Evolutionary conservation across 2,888 invertebrate genomes (phyloP).

Genomic region (Salpingus planirostris): DNA sequence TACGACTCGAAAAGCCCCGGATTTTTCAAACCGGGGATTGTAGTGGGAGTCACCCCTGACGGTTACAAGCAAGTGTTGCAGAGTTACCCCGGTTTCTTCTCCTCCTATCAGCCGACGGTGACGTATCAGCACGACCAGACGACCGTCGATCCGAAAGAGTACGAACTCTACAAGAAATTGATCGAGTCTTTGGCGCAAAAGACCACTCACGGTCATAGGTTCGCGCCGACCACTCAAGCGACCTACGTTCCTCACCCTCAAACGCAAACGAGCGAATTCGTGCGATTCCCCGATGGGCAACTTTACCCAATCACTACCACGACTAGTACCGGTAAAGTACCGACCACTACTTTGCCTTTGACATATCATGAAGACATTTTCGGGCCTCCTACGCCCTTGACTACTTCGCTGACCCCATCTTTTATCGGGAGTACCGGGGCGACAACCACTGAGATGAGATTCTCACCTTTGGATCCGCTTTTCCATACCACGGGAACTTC

Average conservation of each 20-base stretch:
- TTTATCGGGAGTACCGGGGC: too few species aligned
- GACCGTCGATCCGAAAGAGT: slow-evolving; percentile 24
- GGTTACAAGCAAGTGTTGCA: slow-evolving; percentile 28
- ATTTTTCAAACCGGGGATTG: slow-evolving; percentile 8
- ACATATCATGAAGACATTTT: too few species aligned
- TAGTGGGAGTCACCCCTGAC: slow-evolving; percentile 21
- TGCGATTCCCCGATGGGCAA: not conserved
- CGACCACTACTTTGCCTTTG: not conserved
- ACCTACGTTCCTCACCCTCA: not conserved
- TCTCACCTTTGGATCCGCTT: too few species aligned
- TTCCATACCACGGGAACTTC: not conserved
- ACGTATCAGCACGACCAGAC: slow-evolving; percentile 12
- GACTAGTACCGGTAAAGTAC: not conserved
- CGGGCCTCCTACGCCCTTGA: not conserved
- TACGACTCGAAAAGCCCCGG: slow-evolving; percentile 8
- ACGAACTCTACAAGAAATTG: slow-evolving; percentile 29
- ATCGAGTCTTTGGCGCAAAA: slow-evolving; percentile 25
- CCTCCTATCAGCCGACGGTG: slow-evolving; percentile 13
- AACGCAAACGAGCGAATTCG: slow-evolving; percentile 1
- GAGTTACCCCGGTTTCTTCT: slow-evolving; percentile 23
- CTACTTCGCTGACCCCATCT: not conserved
- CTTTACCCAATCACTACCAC: too few species aligned
- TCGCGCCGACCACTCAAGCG: slow-evolving; percentile 1
- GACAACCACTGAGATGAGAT: too few species aligned
- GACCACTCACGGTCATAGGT: slow-evolving; percentile 13